These are phyloP conservation scores for Scomber scombrus DNA, from an alignment of 2,113 vertebrate genomes.

Conservation along the genomic window DNA sequence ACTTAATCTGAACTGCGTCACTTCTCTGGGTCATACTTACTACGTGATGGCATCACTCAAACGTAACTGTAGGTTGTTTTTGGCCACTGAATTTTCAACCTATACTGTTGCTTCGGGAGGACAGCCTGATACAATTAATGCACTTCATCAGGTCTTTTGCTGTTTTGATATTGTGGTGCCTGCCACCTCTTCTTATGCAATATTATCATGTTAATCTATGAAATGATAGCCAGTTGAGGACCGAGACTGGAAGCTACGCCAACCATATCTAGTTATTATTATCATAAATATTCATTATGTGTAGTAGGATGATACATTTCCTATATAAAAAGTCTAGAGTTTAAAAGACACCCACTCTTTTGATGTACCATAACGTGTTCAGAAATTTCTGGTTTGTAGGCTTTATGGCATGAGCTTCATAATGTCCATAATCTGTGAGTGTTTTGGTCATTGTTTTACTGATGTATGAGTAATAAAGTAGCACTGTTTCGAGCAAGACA, in stretches of 20 bases:
- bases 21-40: no score
- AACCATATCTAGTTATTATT: not conserved
- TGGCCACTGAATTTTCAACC: no score
- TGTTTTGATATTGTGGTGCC: no score
- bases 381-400: no score
- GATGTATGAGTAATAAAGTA: not conserved
- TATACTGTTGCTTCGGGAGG: no score
- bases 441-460: not conserved
- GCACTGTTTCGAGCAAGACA: not conserved
- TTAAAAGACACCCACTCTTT: no score
- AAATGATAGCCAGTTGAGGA: not conserved
- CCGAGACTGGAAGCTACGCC: not conserved
- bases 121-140: no score
- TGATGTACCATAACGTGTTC: no score
- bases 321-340: not conserved
- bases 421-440: not conserved
- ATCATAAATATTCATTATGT: constrained; percentile 10
- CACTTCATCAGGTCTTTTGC: not conserved
- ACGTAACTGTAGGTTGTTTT: no score
- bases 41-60: no score
- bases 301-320: not conserved
- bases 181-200: not conserved
- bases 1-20: no score
- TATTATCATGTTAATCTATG: not conserved
- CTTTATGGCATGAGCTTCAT: not conserved